Evolutionary conservation across 2,113 vertebrate genomes (phyloP), one percentile per base, ranked within the genome.

Genomic region (Paralichthys olivaceus): DNA sequence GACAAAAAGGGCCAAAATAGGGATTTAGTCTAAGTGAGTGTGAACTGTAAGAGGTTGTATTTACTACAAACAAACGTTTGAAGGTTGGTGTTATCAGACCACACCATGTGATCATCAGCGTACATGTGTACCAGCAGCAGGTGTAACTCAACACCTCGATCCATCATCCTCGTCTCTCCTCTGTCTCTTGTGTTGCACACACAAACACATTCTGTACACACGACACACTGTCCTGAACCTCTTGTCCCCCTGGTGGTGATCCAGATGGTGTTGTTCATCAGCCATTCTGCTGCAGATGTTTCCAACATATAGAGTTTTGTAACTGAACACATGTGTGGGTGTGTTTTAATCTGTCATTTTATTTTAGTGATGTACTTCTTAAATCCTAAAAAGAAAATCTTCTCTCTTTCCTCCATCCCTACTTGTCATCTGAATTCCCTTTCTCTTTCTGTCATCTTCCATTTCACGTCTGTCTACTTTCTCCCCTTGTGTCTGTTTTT

Each of bases 221-320:
- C 2, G 5, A 47, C 68, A 63, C 51, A 0, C 59, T 28, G 51
- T 64, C 51, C 74, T 59, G 69, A 81, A 83, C 80, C 75, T 77
- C 64, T 71, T 11, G 26, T 78, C 73, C 74, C 81, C 69, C 80
- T 78, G 19, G 66, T 68, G 67, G 51, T 55, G 71, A 81, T 89
- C 85, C 91, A 90, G 92, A 90, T 90, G 87, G 79, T 86, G 75
- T 84, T 88, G 47, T 81, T 88, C 71, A 73, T 90, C 80, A 79
- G 75, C 58, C 81, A 77, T 69, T 77, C 77, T 79, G 68, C 83
- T 85, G 78, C 86, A 92, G 82, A 86, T 72, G 69, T 61, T 45
- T 0, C 12, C 2, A 69, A 80, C 58, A 34, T 37, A 43, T 43
- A 62, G 57, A 9, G 49, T 76, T 72, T 80, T 56, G 69, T 37